phyloP scores from a whole-genome alignment of 2,888 invertebrate species.

The Pardosa pseudoannulata region DNA sequence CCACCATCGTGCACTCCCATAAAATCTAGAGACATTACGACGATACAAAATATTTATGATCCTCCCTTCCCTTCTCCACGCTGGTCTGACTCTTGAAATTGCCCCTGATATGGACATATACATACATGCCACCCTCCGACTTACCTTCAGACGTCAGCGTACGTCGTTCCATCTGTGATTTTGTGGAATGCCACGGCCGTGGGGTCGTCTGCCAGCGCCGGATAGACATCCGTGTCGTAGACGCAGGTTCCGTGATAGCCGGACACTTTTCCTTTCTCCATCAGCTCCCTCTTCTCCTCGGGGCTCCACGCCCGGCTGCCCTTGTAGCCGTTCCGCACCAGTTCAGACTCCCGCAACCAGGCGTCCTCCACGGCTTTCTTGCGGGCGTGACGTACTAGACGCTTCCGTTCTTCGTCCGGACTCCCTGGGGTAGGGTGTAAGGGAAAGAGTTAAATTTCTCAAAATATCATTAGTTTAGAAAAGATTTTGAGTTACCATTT shows the following conservation, averaged over 20 bases:
- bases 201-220: constrained; percentile 95
- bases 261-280: constrained; percentile 90
- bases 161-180: not conserved
- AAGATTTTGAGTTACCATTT: not conserved
- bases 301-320: constrained; percentile 88
- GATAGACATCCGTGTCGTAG: constrained; percentile 91
- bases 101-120: too few relatives aligned
- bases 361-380: constrained; percentile 92
- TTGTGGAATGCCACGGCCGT: constrained; percentile 92
- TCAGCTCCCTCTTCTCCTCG: constrained; percentile 92
- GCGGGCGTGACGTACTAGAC: constrained; percentile 89
- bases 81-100: too few relatives aligned
- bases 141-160: constrained; percentile 46
- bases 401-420: constrained; percentile 88
- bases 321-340: constrained; percentile 79
- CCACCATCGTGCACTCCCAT: too few relatives aligned
- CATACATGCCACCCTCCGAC: too few relatives aligned
- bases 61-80: too few relatives aligned
- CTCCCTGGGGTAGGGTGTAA: constrained; percentile 79
- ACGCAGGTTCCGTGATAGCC: constrained; percentile 94
- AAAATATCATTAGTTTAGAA: not conserved
- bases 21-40: too few relatives aligned
- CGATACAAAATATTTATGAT: too few relatives aligned
- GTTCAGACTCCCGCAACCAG: constrained; percentile 93
- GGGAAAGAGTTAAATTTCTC: too few relatives aligned